phyloP scores from a whole-genome alignment of 2,113 vertebrate genomes.

The Paradisaea rubra region DNA sequence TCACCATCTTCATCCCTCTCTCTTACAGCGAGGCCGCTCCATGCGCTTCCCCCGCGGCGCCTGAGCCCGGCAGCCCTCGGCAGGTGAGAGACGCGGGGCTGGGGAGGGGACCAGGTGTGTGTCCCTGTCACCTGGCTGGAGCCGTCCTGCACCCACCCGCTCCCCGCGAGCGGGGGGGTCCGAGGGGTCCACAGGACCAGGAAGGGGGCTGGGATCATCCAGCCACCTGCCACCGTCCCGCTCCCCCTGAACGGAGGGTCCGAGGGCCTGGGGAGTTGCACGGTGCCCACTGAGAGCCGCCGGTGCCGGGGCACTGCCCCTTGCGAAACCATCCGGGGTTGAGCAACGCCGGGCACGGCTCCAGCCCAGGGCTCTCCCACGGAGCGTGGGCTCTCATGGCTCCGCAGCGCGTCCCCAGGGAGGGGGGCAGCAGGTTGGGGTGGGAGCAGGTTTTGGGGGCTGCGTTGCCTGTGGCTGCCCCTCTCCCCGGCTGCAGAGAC shows the following conservation, averaged over 20 bases:
- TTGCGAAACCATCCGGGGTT: conserved; percentile 4
- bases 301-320: background rate
- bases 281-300: background rate
- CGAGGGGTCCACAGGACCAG: background rate
- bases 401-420: background rate
- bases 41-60: background rate
- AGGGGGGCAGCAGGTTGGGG: background rate
- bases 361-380: background rate
- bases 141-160: background rate
- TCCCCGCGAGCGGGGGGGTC: background rate
- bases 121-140: background rate
- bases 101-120: background rate
- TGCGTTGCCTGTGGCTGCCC: too few relatives aligned
- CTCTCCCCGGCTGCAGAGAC: background rate
- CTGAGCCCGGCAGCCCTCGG: background rate
- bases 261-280: background rate
- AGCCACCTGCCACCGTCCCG: background rate
- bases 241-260: background rate
- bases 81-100: background rate
- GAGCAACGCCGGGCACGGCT: background rate
- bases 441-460: background rate
- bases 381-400: background rate
- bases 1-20: background rate
- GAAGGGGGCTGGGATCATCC: background rate
- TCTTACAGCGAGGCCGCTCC: background rate